Base-by-base conservation (phyloP, 2,888 invertebrate species). In the Vanessa cardui region DNA sequence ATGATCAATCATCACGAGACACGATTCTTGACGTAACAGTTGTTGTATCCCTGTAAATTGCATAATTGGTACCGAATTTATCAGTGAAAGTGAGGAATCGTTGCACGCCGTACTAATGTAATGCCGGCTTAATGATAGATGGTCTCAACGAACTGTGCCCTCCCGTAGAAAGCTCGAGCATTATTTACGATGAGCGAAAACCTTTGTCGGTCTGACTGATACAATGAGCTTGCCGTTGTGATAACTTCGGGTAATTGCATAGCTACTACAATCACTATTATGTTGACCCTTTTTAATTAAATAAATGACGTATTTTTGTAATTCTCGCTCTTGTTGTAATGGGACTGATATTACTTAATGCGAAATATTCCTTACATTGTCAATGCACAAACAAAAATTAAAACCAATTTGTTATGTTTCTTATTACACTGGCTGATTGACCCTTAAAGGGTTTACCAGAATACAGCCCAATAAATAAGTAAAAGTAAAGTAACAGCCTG, bases 81-180 rank as follows among this genome's bases (percentile, higher is more conserved):
- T 85, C 81, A 85, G 90, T 85, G 91, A 91, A 91, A 91, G 91
- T 89, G 84, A 81, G 80, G 85, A 86, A 86, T 86, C 80, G 81
- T 78, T 84, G 84, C 86, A 85, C 84, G 83, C 84, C 81, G 77
- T 76, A 76, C 77, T 81, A 82, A 83, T 84, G 83, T 83, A 82
- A 82, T 82, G 80, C 82, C 77, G 77, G 73, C 79, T 80, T 88
- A 87, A 89, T 90, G 90, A 89, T 87, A 85, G 89, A 89, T 87
- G 74, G 74, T 74, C 73, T 73, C 70, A 63, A 62, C 78, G 79
- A 75, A 74, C 76, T 76, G 77, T 74, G 76, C 72, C 77, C 74
- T 78, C 74, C 74, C 75, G 81, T 89, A 88, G 89, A 89, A 90
- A 90, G 89, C 85, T 82, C 73, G 72, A 52, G 50, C 67, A 67